phyloP scores from a whole-genome alignment of 2,888 invertebrate species.

The Clepsis dumicolana region DNA sequence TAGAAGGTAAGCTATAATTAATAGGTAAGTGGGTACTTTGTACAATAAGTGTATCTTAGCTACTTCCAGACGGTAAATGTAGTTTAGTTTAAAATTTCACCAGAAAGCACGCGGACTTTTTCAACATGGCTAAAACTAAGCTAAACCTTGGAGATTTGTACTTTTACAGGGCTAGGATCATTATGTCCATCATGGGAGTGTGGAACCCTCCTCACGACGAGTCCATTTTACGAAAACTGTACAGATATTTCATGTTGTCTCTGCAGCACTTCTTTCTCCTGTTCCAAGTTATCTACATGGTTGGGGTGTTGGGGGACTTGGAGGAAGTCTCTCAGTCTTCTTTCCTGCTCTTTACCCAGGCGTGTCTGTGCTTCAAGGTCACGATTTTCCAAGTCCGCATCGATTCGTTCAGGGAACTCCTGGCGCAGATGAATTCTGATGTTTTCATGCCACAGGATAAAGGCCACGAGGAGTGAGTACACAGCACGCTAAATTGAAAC shows the following conservation, averaged over 20 bases:
- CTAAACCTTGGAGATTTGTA: slow-evolving; percentile 63
- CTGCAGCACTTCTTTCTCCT: slow-evolving; percentile 71
- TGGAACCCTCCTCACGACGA: slow-evolving; percentile 67
- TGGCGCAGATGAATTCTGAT: slow-evolving; percentile 66
- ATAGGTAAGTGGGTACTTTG: background rate
- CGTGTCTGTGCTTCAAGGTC: slow-evolving; percentile 76
- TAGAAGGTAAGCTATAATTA: background rate
- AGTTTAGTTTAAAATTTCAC: background rate
- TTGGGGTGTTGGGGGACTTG: slow-evolving; percentile 75
- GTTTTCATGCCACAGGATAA: slow-evolving; percentile 63
- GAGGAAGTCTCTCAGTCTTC: slow-evolving; percentile 75
- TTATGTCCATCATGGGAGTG: slow-evolving; percentile 74
- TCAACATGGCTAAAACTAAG: slow-evolving; percentile 45
- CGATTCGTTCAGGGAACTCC: slow-evolving; percentile 57
- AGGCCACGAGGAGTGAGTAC: slow-evolving; percentile 66
- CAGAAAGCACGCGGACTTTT: background rate
- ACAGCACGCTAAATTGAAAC: too few species aligned
- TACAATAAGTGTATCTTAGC: background rate
- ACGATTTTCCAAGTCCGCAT: slow-evolving; percentile 70
- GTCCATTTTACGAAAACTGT: slow-evolving; percentile 53
- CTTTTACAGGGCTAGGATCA: slow-evolving; percentile 70
- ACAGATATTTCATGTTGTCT: slow-evolving; percentile 64
- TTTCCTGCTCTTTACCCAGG: slow-evolving; percentile 75
- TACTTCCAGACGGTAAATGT: background rate
- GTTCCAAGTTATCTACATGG: slow-evolving; percentile 72